A percentile compares a stretch with the other conserved stretches of the same genome.
These are phyloP conservation scores for Bolborhynchus lineola DNA, from an alignment of 2,113 vertebrate species.

Conservation along the genomic window DNA sequence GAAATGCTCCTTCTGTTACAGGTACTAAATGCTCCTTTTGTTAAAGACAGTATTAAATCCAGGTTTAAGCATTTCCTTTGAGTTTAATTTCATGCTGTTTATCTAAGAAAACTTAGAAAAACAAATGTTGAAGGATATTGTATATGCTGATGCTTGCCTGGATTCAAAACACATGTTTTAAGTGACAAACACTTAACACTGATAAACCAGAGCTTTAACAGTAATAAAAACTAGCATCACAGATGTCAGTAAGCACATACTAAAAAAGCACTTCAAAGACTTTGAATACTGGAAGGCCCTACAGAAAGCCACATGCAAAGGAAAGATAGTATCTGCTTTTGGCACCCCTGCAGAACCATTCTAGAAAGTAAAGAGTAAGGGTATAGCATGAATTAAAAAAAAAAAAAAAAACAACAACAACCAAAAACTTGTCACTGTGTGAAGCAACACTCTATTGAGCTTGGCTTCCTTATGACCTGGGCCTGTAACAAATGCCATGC, in stretches of 20 bases:
- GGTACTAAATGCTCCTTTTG: not conserved
- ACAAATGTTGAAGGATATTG: not conserved
- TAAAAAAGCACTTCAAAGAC: not conserved
- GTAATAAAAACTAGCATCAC: not conserved
- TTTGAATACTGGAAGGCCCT: not conserved
- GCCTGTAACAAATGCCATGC: not conserved
- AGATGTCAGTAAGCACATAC: not conserved
- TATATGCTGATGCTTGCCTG: not conserved
- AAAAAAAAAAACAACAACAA: too few relatives aligned
- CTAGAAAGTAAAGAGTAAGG: not conserved
- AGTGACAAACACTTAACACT: not conserved
- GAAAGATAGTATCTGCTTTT: not conserved
- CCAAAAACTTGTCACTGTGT: fast-evolving
- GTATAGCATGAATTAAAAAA: not conserved
- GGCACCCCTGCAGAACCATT: not conserved
- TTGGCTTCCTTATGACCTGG: not conserved
- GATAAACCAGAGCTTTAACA: not conserved
- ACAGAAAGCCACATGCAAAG: not conserved
- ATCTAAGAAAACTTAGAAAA: not conserved
- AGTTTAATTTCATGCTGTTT: not conserved
- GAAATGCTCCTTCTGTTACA: not conserved
- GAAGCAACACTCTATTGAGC: not conserved
- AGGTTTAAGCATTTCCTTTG: not conserved
- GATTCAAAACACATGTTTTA: not conserved
- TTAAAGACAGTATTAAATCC: not conserved